Percentiles rank a stretch among this genome's conserved stretches.
Conservation (phyloP, 2,113 vertebrate genomes). For the Rhipidura dahli region DNA sequence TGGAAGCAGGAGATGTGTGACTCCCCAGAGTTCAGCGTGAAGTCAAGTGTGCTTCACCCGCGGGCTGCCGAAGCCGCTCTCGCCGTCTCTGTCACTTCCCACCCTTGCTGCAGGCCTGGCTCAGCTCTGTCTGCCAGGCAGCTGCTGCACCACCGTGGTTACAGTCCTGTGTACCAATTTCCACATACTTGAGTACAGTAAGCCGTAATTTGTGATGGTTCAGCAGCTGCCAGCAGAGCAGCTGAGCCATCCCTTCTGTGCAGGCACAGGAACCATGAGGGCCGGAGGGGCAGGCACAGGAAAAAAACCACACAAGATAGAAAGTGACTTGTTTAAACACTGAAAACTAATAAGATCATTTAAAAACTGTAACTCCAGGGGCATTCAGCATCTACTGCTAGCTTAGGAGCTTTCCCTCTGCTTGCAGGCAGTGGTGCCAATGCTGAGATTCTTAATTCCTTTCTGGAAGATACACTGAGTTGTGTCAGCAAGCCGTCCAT, state of each 20-base stretch:
- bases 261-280: neutral
- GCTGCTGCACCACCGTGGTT: conserved; percentile 7
- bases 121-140: conserved; percentile 50
- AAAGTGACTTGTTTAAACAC: neutral
- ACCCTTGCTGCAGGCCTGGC: conserved; percentile 24
- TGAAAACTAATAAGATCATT: neutral
- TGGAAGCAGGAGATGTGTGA: neutral
- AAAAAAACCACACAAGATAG: neutral
- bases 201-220: conserved; percentile 37
- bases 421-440: neutral
- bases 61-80: neutral
- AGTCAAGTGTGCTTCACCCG: neutral
- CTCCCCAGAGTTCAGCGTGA: neutral
- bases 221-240: conserved; percentile 53
- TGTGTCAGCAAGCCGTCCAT: neutral
- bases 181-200: conserved; percentile 31
- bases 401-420: neutral
- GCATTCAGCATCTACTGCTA: neutral
- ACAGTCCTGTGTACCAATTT: neutral
- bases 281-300: neutral
- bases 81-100: neutral
- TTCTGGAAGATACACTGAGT: neutral
- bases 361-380: neutral
- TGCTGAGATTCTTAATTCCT: neutral
- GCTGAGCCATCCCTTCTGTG: conserved; percentile 51